Conservation (phyloP, 2,113 vertebrate species). For the Collichthys lucidus region DNA sequence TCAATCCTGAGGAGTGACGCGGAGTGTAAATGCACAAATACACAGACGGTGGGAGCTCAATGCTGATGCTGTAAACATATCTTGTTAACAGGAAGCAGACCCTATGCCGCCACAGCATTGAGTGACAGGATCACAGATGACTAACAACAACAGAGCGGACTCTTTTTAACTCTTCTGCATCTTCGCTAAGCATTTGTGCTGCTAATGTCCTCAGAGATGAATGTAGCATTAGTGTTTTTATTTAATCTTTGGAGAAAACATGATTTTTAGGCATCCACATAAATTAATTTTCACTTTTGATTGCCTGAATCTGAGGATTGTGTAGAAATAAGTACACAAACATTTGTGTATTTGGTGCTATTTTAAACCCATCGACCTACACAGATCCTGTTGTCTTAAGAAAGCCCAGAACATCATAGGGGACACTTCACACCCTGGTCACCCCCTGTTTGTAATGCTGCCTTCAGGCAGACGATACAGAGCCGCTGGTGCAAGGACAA, state of each 20-base stretch:
- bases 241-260: constrained; percentile 25
- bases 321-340: not conserved
- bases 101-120: constrained; percentile 71
- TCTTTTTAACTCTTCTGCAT: constrained; percentile 21
- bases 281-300: not conserved
- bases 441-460: no score
- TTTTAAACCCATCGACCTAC: not conserved
- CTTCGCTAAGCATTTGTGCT: constrained; percentile 45
- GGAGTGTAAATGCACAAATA: constrained; percentile 71
- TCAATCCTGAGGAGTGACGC: constrained; percentile 76
- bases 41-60: constrained; percentile 72
- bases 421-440: no score
- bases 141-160: constrained; percentile 63
- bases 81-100: constrained; percentile 83
- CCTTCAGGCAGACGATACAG: no score
- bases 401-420: no score
- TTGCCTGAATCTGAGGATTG: not conserved
- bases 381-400: no score
- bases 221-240: constrained; percentile 20
- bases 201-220: constrained; percentile 41
- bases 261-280: not conserved
- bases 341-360: not conserved
- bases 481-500: no score
- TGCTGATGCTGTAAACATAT: constrained; percentile 81
- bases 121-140: constrained; percentile 77